Conservation (phyloP, 2,797 vertebrate genomes). For the Etheostoma nigrum region DNA sequence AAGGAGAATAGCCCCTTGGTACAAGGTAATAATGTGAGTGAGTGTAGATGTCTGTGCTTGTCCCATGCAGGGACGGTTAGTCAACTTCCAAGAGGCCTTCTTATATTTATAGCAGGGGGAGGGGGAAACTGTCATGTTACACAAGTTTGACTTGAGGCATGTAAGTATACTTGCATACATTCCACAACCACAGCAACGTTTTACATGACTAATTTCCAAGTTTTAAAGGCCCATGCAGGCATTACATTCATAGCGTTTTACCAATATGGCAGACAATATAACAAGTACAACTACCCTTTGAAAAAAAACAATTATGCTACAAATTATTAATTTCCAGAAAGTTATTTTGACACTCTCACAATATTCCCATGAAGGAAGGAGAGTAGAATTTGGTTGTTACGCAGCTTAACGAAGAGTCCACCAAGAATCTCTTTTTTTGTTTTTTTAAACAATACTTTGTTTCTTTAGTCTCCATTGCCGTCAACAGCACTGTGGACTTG, state of each 20-base stretch:
- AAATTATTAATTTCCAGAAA: conserved; percentile 48
- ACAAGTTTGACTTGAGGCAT: conserved; percentile 40
- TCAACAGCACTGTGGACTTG: conserved; percentile 40
- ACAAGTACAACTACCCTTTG: conserved; percentile 68
- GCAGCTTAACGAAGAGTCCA: conserved; percentile 50
- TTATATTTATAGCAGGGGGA: conserved; percentile 1
- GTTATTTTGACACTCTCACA: conserved; percentile 36
- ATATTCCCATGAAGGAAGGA: conserved; percentile 42
- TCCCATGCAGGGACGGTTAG: conserved; percentile 7
- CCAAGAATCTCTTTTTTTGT: conserved; percentile 31
- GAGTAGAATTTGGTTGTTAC: conserved; percentile 63
- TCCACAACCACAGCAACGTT: conserved; percentile 64
- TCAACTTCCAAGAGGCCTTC: conserved; percentile 28
- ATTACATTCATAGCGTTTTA: conserved; percentile 84
- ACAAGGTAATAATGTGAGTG: conserved; percentile 1
- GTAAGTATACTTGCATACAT: conserved; percentile 67
- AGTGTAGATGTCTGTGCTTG: conserved; percentile 15
- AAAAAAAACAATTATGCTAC: conserved; percentile 41
- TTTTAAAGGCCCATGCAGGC: conserved; percentile 80
- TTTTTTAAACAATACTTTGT: conserved; percentile 4
- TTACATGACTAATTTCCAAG: conserved; percentile 62
- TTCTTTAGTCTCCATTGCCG: conserved; percentile 12
- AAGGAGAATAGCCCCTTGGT: conserved; percentile 1
- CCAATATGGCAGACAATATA: conserved; percentile 88
- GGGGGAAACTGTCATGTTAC: conserved; percentile 23